phyloP scores from a whole-genome alignment of 1,140 invertebrate genomes.

The Penaeus vannamei region DNA sequence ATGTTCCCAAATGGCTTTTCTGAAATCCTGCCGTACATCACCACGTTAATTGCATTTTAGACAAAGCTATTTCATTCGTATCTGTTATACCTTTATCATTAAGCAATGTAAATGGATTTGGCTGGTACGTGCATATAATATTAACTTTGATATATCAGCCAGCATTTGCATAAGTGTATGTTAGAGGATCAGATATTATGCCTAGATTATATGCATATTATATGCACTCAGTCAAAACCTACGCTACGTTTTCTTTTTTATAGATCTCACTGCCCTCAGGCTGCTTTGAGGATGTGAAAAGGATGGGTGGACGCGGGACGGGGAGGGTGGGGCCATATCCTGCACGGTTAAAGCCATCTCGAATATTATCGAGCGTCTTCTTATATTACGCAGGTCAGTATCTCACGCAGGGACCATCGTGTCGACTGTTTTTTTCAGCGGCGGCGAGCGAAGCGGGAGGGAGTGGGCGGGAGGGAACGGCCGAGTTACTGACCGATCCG shows the following conservation, averaged over 20 bases:
- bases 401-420: too few species aligned
- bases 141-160: conserved; percentile 60
- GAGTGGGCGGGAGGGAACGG: conserved; percentile 8
- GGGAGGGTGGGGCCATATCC: neutral
- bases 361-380: too few species aligned
- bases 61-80: conserved; percentile 60
- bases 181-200: conserved; percentile 58
- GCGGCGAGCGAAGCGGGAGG: neutral
- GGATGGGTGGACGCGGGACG: neutral
- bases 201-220: conserved; percentile 56
- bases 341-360: neutral
- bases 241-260: conserved; percentile 49
- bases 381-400: too few species aligned
- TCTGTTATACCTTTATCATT: conserved; percentile 61
- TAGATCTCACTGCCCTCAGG: neutral
- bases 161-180: conserved; percentile 65
- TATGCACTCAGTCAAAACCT: conserved; percentile 56
- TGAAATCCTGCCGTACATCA: conserved; percentile 53
- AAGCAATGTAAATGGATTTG: conserved; percentile 65
- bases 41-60: conserved; percentile 56
- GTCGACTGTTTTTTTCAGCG: neutral
- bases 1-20: conserved; percentile 40
- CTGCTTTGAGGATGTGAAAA: neutral
- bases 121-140: conserved; percentile 62
- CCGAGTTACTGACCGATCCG: conserved; percentile 1